Evolutionary conservation across 2,888 invertebrate species (phyloP).

Genomic region (Folsomia candida): DNA sequence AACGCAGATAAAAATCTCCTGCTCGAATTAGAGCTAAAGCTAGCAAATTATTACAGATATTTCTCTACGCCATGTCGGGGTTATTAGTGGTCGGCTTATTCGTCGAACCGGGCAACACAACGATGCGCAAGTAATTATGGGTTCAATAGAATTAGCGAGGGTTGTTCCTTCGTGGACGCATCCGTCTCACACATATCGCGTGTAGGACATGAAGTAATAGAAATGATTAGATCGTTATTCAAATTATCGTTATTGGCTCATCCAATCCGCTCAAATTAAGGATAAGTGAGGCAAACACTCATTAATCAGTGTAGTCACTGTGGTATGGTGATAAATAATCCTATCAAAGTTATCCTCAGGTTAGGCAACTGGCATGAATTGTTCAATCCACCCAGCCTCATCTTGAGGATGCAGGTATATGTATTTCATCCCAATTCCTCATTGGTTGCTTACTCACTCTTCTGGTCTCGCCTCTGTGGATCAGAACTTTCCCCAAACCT

Average conservation of each 20-base stretch:
- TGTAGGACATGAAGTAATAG: not conserved
- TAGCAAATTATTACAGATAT: too few relatives aligned
- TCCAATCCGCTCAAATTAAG: conserved; percentile 24
- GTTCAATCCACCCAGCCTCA: not conserved
- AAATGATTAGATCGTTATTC: conserved; percentile 27
- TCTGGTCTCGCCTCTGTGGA: too few relatives aligned
- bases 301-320: conserved; percentile 24
- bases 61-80: too few relatives aligned
- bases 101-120: not conserved
- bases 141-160: not conserved
- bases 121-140: not conserved
- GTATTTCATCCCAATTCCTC: too few relatives aligned
- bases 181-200: too few relatives aligned
- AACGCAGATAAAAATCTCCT: not conserved
- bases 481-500: too few relatives aligned
- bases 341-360: conserved; percentile 34
- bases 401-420: too few relatives aligned
- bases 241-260: conserved; percentile 24
- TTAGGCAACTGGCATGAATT: conserved; percentile 17
- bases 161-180: too few relatives aligned
- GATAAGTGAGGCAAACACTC: conserved; percentile 28
- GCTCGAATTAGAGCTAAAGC: not conserved
- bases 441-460: too few relatives aligned
- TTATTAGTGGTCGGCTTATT: not conserved
- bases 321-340: conserved; percentile 31